These are phyloP conservation scores for Apis florea DNA, from an alignment of 1,140 invertebrate genomes.

Conservation along the genomic window DNA sequence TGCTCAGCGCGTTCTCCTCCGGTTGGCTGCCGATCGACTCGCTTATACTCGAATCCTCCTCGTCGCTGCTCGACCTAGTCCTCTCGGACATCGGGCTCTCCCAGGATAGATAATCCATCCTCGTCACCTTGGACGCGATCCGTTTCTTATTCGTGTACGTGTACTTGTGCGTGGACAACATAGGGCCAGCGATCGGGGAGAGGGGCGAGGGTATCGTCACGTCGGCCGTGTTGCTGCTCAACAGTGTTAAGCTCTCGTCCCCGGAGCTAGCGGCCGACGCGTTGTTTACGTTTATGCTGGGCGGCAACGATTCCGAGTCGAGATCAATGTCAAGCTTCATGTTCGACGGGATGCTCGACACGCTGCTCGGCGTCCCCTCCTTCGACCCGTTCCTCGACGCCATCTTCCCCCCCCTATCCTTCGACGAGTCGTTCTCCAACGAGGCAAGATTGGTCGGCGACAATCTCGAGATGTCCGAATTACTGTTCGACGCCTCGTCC, in stretches of 20 bases:
- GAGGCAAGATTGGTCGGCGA: constrained; percentile 68
- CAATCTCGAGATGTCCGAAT: constrained; percentile 72
- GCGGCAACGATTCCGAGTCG: constrained; percentile 71
- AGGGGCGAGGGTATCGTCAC: constrained; percentile 76
- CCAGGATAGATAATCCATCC: constrained; percentile 72
- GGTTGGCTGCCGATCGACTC: constrained; percentile 72
- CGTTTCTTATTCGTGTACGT: constrained; percentile 78
- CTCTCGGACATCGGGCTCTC: constrained; percentile 72
- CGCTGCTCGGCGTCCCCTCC: constrained; percentile 72
- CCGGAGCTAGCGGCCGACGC: constrained; percentile 71
- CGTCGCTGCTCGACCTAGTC: constrained; percentile 71
- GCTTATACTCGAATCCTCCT: constrained; percentile 74
- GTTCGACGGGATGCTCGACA: constrained; percentile 70
- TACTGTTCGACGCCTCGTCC: constrained; percentile 75
- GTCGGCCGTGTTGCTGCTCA: constrained; percentile 72
- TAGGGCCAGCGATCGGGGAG: constrained; percentile 75
- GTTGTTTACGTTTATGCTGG: constrained; percentile 72
- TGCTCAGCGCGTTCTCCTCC: constrained; percentile 71
- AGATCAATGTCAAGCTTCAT: constrained; percentile 75
- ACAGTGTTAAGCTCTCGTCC: constrained; percentile 73
- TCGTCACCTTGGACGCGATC: constrained; percentile 61
- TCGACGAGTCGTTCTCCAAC: constrained; percentile 66
- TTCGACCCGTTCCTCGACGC: constrained; percentile 73
- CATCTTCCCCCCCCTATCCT: constrained; percentile 66
- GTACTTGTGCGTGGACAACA: constrained; percentile 77